Base-by-base conservation (phyloP, 2,113 vertebrate genomes). In the Axis porcinus region DNA sequence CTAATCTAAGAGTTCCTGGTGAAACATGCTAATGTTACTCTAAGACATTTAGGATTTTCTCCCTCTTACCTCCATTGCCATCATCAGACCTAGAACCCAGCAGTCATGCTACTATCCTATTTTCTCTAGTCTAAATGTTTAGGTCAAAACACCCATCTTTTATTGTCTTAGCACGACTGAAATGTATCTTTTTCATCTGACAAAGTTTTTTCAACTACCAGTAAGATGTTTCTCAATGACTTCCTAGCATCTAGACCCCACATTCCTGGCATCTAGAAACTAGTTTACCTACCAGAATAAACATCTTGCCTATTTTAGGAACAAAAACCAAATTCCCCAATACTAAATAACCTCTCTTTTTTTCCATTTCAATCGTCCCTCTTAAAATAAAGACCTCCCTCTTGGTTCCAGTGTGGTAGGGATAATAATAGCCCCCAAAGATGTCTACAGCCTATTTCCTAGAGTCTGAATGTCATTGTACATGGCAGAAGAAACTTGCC, bases 101-200 rank as follows among this genome's bases (percentile, higher is more conserved):
- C 9, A 58, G 40, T 52, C 60, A 50, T 23, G 12, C 17, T 82
- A 52, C 40, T 30, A 6, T 21, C 79, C 6, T 64, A 55, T 74
- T 97, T 97, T 89, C 79, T 92, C 36, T 88, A 85, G 10, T 70
- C 14, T 81, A 93, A 60, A 91, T 84, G 36, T 79, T 90, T 92
- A 86, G 36, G 40, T 94, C 43, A 89, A 91, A 91, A 95, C 5
- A 85, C 6, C 8, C 33, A 83, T 55, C 40, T 92, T 79, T 50
- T 78, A 84, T 91, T 95, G 88, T 55, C 64, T 91, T 74, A 64
- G 45, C 23, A 84, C 40, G 96, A 93, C 33, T 78, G 62, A 91
- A 89, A 60, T 91, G 83, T 93, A 45, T 94, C 70, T 91, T 95
- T 81, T 78, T 93, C 23, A 86, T 21, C 17, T 64, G 12, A 91